Base-by-base conservation (phyloP, 35 echinoderm and acorn worm genomes). In the Stichopus chloronotus region DNA sequence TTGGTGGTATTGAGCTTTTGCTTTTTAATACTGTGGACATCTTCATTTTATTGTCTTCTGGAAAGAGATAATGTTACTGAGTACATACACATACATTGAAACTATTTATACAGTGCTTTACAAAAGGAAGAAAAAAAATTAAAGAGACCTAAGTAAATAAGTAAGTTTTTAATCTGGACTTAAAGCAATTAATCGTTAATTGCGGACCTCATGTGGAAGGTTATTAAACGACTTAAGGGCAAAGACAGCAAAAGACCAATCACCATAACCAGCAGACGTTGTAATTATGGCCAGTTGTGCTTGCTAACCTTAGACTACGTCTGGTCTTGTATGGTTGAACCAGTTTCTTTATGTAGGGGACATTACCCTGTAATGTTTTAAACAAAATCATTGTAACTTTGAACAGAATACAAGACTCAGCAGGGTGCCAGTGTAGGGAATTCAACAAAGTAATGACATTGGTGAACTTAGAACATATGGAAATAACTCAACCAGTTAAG, bases 401-500 rank as follows among this genome's bases (percentile, higher is more conserved):
- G 72, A 77, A 77, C 25, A 5, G 8, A 17, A 77, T 17, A 77
- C 72, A 19, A 71, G 65, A 71, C 11, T 71, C 65, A 71, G n/a
- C n/a, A 11, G 65, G 65, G 65, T 2, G 65, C n/a, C 72, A 77
- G 25, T 77, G 72, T 77, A 77, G 7, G 7, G 16, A 77, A 25
- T 22, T 22, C 72, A 77, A 77, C 72, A 77, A 9, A 25, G 72
- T 17, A 22, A 25, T 4, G 25, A 77, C 16, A 19, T 17, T 19
- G 72, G 72, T 77, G 25, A 77, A 25, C 16, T 77, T 77, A 71
- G 65, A n/a, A 71, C 65, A 71, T 71, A 19, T 77, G 17, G 72
- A 77, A 19, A 3, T 19, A 77, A 77, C 7, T 22, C 65, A n/a
- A 71, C 11, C 1, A 71, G 65, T 71, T 71, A 71, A 71, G n/a